Evolutionary conservation across 2,797 vertebrate species (phyloP).

Genomic region (Anisognathus igniventris): DNA sequence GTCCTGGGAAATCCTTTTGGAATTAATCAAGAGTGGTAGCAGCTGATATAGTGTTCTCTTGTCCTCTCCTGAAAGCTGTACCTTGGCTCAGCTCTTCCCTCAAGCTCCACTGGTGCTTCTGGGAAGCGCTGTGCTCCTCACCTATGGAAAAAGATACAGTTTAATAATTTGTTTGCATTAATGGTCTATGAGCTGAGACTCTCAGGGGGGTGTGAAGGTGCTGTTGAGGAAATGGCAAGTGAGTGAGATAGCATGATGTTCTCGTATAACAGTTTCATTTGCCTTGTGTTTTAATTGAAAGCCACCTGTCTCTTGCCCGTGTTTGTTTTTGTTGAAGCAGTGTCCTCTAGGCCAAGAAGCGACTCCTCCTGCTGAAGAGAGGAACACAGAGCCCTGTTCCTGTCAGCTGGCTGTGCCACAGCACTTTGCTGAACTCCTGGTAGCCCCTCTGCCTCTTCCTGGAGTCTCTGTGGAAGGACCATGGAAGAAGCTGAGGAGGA

Average conservation of each 20-base stretch:
- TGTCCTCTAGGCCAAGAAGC: conserved; percentile 6
- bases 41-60: not conserved
- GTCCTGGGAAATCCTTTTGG: not conserved
- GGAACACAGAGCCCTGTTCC: not conserved
- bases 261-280: not conserved
- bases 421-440: not conserved
- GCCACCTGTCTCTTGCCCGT: not conserved
- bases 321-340: conserved; percentile 41
- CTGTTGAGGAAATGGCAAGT: not conserved
- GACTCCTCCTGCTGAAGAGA: not conserved
- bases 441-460: not conserved
- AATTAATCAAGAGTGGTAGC: not conserved
- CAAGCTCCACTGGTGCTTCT: not conserved
- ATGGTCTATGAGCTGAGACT: not conserved
- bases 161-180: not conserved
- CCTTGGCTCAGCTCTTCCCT: not conserved
- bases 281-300: not conserved
- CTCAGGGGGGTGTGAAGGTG: not conserved
- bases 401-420: not conserved
- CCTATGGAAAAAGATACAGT: not conserved
- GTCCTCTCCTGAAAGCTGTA: not conserved
- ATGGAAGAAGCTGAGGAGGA: conserved; percentile 87
- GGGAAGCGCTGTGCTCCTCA: not conserved
- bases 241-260: not conserved
- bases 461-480: conserved; percentile 52